Conservation (phyloP, 1,140 invertebrate species). For the Bombus soroeensis region DNA sequence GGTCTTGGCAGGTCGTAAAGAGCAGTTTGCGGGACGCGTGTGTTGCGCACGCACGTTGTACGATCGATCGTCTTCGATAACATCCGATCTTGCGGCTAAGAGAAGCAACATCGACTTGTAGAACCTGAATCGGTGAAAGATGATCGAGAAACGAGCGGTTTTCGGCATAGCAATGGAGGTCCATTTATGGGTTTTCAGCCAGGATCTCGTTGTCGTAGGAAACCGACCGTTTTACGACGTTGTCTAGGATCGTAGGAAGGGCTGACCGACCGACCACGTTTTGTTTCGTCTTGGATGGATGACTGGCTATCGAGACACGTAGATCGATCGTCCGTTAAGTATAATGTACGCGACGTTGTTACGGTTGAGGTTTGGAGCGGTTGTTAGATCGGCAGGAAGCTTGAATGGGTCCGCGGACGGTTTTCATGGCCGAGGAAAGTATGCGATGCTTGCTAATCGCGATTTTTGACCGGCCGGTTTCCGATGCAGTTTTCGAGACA, state of each 20-base stretch:
- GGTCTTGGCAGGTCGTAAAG: slow-evolving; percentile 75
- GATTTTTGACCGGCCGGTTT: not conserved
- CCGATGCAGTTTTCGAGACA: not conserved
- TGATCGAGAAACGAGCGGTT: not conserved
- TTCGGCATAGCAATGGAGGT: not conserved
- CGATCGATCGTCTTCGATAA: slow-evolving; percentile 54
- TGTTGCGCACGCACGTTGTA: slow-evolving; percentile 41
- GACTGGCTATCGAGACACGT: not conserved
- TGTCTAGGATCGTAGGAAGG: not conserved
- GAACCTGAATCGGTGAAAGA: not conserved
- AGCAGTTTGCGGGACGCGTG: slow-evolving; percentile 70
- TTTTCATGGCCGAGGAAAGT: not conserved
- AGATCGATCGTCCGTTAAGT: slow-evolving; percentile 15
- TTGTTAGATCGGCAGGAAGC: not conserved
- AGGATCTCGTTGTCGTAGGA: not conserved
- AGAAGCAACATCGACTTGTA: not conserved
- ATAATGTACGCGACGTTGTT: slow-evolving; percentile 5
- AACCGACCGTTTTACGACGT: not conserved
- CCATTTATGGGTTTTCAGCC: not conserved
- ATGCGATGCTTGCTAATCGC: not conserved
- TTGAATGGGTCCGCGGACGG: not conserved
- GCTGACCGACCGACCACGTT: not conserved
- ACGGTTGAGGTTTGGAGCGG: slow-evolving; percentile 4
- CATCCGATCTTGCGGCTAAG: not conserved
- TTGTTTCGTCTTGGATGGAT: too few relatives aligned